phyloP scores from a whole-genome alignment of 2,888 invertebrate genomes.

The Cylloceria caligata region DNA sequence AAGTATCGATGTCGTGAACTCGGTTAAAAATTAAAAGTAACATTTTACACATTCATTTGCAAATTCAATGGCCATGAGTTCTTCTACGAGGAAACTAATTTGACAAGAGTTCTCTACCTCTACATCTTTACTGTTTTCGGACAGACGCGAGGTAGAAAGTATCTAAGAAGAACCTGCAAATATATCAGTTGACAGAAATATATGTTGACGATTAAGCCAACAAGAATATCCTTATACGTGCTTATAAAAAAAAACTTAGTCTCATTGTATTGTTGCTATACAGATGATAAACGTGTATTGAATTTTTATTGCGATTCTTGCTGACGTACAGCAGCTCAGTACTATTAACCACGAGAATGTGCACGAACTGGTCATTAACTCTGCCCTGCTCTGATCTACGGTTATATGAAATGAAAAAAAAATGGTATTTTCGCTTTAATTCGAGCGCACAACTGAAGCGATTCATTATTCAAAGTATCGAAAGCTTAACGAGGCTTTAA shows the following conservation, averaged over 20 bases:
- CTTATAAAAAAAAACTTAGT: not conserved
- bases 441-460: too few relatives aligned
- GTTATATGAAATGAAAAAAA: too few relatives aligned
- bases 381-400: too few relatives aligned
- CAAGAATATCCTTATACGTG: not conserved
- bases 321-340: too few relatives aligned
- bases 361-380: too few relatives aligned
- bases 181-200: not conserved
- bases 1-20: not conserved
- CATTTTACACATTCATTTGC: not conserved
- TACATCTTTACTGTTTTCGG: not conserved
- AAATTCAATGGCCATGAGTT: not conserved
- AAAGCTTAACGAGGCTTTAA: too few relatives aligned
- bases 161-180: not conserved
- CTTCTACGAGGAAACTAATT: slow-evolving; percentile 4
- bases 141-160: not conserved
- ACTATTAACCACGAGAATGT: too few relatives aligned
- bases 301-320: too few relatives aligned
- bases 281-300: too few relatives aligned
- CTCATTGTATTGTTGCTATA: not conserved
- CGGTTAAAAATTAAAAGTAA: not conserved
- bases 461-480: too few relatives aligned
- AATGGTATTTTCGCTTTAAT: too few relatives aligned
- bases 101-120: not conserved
- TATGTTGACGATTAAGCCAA: not conserved